Base-by-base conservation (phyloP, 2,888 invertebrate genomes). In the Oeneis ivallda region DNA sequence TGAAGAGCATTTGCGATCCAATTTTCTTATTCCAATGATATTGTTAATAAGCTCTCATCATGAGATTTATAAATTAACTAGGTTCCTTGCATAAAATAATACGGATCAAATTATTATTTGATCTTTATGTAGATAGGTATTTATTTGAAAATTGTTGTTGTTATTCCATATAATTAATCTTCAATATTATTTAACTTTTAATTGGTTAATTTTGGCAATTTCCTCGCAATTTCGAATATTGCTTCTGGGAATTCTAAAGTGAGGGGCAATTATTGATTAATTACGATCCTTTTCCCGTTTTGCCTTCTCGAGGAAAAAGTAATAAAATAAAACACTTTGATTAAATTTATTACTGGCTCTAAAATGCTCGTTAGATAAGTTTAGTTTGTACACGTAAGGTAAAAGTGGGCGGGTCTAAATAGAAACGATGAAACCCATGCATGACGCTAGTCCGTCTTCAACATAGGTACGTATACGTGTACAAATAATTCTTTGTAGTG, bases 181-280 rank as follows among this genome's bases (percentile, higher is more conserved):
- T 13, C 49, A 11, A 50, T 32, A 39, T 60, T 50, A 60, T 60
- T 49, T 37, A 37, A 60, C 60, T 60, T 60, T 60, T 19, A 37
- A 60, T 60, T 60, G 49, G 49, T 37, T 49, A 60, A 60, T 60
- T 60, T 60, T 13, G 49, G 50, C 60, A 60, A 50, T 50, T 50
- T 49, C 11, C 60, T 49, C 60, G 49, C 49, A 60, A 50, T 60
- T 50, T 37, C 39, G 49, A 39, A 60, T 39, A 60, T 60, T 60
- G 19, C 37, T 60, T 60, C 60, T 50, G 34, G 19, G 60, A 60
- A 60, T 39, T 50, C 5, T 34, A 6, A 58, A 58, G 32, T 19
- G 60, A 39, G 49, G 39, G 49, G 37, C 60, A 60, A 60, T 60
- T 60, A 60, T 60, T 60, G 17, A 60, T 60, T 49, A 41, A 60